Base-by-base conservation (phyloP, 2,113 vertebrate genomes). In the Eulacestoma nigropectus region DNA sequence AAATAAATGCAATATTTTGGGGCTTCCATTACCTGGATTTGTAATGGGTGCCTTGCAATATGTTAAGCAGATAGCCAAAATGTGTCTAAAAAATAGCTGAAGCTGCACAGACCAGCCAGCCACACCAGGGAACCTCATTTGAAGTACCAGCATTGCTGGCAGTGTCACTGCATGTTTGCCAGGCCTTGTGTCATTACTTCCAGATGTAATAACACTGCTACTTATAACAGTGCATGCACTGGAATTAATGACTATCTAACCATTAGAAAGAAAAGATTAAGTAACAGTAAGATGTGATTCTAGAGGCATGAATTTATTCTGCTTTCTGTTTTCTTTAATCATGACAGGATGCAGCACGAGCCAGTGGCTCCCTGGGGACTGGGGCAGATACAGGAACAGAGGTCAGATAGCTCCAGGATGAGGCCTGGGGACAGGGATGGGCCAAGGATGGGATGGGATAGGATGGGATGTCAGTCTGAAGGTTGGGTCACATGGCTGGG, bases 51-150 rank as follows among this genome's bases (percentile, higher is more conserved):
- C 37, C 25, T 64, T 0, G 0, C 37, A 81, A 4, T 69, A 63
- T 49, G 16, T 89, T 93, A 77, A 86, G 33, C 56, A 63, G 53
- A 60, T 80, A 64, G 44, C 46, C 76, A 65, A 63, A 95, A 92
- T 41, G 57, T 65, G 41, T 90, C 64, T 76, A 62, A 78, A 74
- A 44, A 93, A 82, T n/a, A 89, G 53, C 26, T 37, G 7, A 30
- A 86, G 75, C 68, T 93, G 83, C 41, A 62, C 5, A 57, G 55
- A 73, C 41, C 7, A 5, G 39, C 44, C 70, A 62, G 35, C 9
- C 47, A 4, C 12, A 11, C 37, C 3, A 8, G 55, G n/a, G 56
- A 87, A 76, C 42, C 37, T 64, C 52, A 49, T 78, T 3, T 75
- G 64, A 75, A 74, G 73, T 15, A 42, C 59, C 52, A 46, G 32